phyloP scores from a whole-genome alignment of 2,797 vertebrate species.

The Sphenodon punctatus region DNA sequence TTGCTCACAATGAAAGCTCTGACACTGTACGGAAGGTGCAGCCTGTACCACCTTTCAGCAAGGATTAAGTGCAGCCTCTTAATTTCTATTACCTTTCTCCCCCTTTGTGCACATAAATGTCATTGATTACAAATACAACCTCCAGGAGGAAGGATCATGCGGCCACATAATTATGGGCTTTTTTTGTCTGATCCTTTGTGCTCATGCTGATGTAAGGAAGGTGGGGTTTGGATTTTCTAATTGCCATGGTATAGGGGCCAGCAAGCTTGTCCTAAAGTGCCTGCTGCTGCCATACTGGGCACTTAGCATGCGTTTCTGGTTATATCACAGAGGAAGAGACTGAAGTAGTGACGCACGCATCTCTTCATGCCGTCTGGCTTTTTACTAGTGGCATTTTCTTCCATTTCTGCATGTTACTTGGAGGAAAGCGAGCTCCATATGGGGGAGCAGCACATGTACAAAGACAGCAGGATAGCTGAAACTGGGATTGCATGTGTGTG shows the following conservation, averaged over 20 bases:
- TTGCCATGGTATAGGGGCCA: background rate
- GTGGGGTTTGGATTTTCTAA: constrained; percentile 14
- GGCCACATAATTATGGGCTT: background rate
- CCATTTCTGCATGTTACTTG: background rate
- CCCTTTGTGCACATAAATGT: background rate
- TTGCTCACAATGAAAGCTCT: constrained; percentile 6
- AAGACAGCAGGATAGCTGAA: background rate
- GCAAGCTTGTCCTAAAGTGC: background rate
- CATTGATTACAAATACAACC: constrained; percentile 8
- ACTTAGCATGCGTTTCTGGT: background rate
- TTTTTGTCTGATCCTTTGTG: background rate
- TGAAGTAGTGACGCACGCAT: background rate
- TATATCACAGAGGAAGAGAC: background rate
- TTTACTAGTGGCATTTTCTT: background rate
- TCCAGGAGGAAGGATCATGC: background rate
- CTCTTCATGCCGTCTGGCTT: background rate
- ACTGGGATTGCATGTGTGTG: background rate
- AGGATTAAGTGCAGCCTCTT: constrained; percentile 42
- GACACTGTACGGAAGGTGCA: background rate
- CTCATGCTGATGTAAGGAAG: background rate
- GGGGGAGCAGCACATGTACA: background rate
- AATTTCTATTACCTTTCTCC: constrained; percentile 12
- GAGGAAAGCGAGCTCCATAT: background rate
- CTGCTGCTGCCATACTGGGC: background rate
- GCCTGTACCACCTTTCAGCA: constrained; percentile 9